Evolutionary conservation across 2,888 invertebrate species (phyloP).

Genomic region (Tortrix viridana): DNA sequence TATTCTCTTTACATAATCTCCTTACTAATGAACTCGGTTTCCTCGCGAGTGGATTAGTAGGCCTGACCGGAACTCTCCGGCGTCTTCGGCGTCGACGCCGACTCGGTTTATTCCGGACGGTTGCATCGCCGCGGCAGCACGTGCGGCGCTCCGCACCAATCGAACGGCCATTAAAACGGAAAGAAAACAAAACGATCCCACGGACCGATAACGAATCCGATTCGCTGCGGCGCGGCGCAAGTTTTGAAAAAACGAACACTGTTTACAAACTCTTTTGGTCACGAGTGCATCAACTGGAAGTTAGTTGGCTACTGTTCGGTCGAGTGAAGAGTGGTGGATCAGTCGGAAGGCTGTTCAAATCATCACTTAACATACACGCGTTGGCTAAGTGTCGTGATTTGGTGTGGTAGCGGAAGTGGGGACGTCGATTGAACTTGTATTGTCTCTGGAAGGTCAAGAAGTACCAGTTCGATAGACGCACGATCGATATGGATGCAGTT

Average conservation of each 20-base stretch:
- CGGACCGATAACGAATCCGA: conserved; percentile 50
- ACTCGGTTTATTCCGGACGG: conserved; percentile 61
- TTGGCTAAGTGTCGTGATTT: conserved; percentile 22
- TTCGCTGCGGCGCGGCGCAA: conserved; percentile 46
- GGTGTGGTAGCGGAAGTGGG: conserved; percentile 52
- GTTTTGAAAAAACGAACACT: conserved; percentile 59
- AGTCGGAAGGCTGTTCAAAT: conserved; percentile 9
- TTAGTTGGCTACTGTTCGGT: conserved; percentile 40
- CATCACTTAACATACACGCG: conserved; percentile 7
- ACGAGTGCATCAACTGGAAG: conserved; percentile 16
- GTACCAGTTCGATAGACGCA: conserved; percentile 38
- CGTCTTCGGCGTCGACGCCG: conserved; percentile 33
- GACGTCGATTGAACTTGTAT: conserved; percentile 55
- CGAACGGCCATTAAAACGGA: conserved; percentile 46
- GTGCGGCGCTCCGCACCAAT: conserved; percentile 53
- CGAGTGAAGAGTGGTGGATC: conserved; percentile 14
- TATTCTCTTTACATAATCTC: background rate
- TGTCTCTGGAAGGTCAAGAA: conserved; percentile 63
- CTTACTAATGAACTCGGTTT: conserved; percentile 18
- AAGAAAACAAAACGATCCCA: conserved; percentile 48
- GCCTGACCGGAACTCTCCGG: conserved; percentile 21
- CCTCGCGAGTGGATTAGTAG: background rate
- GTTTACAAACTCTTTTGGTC: conserved; percentile 56
- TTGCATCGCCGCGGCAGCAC: conserved; percentile 67
- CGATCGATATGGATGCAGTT: conserved; percentile 38